Evolutionary conservation across 2,888 invertebrate species (phyloP).

Genomic region (Melieria crassipennis): DNA sequence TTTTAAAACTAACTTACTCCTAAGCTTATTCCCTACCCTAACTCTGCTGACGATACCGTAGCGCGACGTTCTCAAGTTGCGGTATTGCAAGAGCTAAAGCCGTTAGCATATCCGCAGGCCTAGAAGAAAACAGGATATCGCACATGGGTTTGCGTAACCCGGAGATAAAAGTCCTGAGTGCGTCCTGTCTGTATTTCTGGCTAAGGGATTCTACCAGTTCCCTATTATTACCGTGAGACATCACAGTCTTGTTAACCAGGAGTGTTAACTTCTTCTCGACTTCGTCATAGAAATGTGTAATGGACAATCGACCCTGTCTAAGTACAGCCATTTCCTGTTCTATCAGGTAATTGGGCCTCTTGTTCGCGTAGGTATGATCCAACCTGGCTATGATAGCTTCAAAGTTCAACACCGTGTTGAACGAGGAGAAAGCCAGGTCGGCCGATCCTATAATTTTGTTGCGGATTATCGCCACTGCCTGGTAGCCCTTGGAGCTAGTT

Average conservation of each 20-base stretch:
- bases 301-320: slow-evolving; percentile 24
- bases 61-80: no score
- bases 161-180: slow-evolving; percentile 26
- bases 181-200: slow-evolving; percentile 27
- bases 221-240: slow-evolving; percentile 7
- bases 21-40: no score
- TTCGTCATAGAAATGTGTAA: slow-evolving; percentile 30
- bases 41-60: no score
- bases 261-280: slow-evolving; percentile 33
- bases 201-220: slow-evolving; percentile 12
- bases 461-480: slow-evolving; percentile 11
- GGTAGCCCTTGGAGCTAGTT: slow-evolving; percentile 1
- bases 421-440: slow-evolving; percentile 5
- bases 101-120: slow-evolving; percentile 6
- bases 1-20: no score
- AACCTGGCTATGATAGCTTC: slow-evolving; percentile 27
- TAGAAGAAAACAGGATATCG: slow-evolving; percentile 19
- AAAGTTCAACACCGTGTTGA: slow-evolving; percentile 31
- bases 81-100: slow-evolving; percentile 11
- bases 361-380: slow-evolving; percentile 30
- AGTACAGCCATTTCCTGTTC: slow-evolving; percentile 23
- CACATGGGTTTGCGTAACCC: slow-evolving; percentile 20
- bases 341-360: slow-evolving; percentile 31
- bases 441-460: slow-evolving; percentile 9
- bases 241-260: slow-evolving; percentile 29